A percentile compares a stretch with the other conserved stretches of the same genome.
Conservation (phyloP, 1,140 invertebrate species). For the Oncopodura yosiiana region DNA sequence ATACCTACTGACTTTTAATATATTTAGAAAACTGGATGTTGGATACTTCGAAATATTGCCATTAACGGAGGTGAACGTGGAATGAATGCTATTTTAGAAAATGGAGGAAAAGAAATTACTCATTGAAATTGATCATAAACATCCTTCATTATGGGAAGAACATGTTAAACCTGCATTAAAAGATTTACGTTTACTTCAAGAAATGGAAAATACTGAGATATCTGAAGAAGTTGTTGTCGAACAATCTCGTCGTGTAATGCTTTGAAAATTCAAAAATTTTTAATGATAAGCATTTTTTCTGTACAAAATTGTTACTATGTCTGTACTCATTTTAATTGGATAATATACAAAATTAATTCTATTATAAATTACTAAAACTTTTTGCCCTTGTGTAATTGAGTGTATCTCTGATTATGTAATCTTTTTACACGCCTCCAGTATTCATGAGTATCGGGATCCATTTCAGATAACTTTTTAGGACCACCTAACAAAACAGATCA, state of each 20-base stretch:
- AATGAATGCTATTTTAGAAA: slow-evolving; percentile 8
- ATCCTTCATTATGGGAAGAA: slow-evolving; percentile 11
- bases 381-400: slow-evolving; percentile 47
- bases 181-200: slow-evolving; percentile 1
- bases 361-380: slow-evolving; percentile 40
- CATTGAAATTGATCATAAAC: not conserved
- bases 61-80: slow-evolving; percentile 10
- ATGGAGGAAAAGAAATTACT: slow-evolving; percentile 9
- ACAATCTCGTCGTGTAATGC: not conserved
- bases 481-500: slow-evolving; percentile 39
- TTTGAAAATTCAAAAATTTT: not conserved
- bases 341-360: not conserved
- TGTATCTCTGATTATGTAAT: slow-evolving; percentile 51
- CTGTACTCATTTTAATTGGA: not conserved
- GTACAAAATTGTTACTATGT: not conserved
- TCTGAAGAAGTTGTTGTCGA: not conserved
- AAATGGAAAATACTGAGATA: not conserved
- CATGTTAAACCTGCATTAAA: slow-evolving; percentile 12
- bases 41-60: slow-evolving; percentile 15
- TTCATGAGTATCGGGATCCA: slow-evolving; percentile 65
- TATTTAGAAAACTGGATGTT: slow-evolving; percentile 20
- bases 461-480: slow-evolving; percentile 54
- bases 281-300: not conserved
- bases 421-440: slow-evolving; percentile 67
- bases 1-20: not conserved